Evolutionary conservation across 2,797 vertebrate species (phyloP).

Genomic region (Sebastes baramenuke): DNA sequence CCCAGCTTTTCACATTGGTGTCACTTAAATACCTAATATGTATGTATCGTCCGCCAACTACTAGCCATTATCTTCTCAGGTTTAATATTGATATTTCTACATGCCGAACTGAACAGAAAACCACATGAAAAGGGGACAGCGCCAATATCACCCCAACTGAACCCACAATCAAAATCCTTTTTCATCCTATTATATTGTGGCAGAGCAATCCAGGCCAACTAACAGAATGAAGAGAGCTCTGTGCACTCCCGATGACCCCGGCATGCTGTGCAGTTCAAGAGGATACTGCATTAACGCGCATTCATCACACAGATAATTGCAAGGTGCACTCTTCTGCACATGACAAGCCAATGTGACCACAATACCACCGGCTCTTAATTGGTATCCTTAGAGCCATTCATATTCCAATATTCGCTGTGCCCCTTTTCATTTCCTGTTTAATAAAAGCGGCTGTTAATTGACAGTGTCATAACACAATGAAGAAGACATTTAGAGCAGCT

Average conservation of each 20-base stretch:
- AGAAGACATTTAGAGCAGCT: constrained; percentile 54
- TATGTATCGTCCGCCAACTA: constrained; percentile 39
- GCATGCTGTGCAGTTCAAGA: constrained; percentile 57
- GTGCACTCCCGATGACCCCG: constrained; percentile 64
- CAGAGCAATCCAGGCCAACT: constrained; percentile 35
- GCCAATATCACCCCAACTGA: constrained; percentile 44
- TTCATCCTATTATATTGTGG: constrained; percentile 53
- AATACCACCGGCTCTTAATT: constrained; percentile 59
- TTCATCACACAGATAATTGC: constrained; percentile 77
- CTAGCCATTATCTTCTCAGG: constrained; percentile 36
- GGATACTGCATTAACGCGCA: constrained; percentile 57
- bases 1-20: constrained; percentile 30
- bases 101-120: constrained; percentile 47
- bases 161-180: constrained; percentile 57
- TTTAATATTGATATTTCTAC: constrained; percentile 54
- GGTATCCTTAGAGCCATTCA: constrained; percentile 64
- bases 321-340: constrained; percentile 54
- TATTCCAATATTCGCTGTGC: constrained; percentile 60
- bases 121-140: constrained; percentile 19
- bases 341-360: constrained; percentile 66
- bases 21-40: constrained; percentile 41
- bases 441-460: constrained; percentile 73
- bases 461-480: constrained; percentile 67
- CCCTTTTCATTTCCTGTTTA: constrained; percentile 66
- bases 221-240: constrained; percentile 44